Conservation (phyloP, 2,113 vertebrate genomes). For the Alectura lathami region DNA sequence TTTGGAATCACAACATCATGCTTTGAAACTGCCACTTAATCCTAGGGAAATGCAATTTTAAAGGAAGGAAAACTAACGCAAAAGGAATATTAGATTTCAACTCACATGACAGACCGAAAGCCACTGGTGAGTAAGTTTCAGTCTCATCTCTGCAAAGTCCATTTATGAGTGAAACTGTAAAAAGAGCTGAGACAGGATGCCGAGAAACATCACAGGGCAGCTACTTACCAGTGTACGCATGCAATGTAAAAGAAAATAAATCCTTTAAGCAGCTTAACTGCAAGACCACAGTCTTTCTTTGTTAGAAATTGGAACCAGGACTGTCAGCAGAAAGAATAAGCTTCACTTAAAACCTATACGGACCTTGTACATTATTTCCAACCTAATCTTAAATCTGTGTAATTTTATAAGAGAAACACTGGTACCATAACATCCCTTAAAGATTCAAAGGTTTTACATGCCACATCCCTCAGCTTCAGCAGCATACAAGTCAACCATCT, state of each 20-base stretch:
- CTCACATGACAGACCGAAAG: neutral
- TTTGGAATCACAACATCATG: neutral
- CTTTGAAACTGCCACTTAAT: neutral
- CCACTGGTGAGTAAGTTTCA: neutral
- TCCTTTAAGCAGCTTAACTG: rapidly evolving
- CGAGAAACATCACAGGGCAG: neutral
- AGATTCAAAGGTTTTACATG: neutral
- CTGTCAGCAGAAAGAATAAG: neutral
- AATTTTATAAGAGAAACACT: neutral
- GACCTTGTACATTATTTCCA: neutral
- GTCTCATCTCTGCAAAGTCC: neutral
- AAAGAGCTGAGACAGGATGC: neutral
- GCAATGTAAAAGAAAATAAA: neutral
- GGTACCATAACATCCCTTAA: neutral
- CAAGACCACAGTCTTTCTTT: neutral
- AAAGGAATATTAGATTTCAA: neutral
- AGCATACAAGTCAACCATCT: neutral
- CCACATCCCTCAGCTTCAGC: neutral
- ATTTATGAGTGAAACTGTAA: neutral
- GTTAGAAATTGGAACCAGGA: neutral
- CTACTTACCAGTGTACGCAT: rapidly evolving
- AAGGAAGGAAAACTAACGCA: neutral
- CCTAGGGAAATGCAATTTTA: neutral
- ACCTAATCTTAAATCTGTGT: neutral
- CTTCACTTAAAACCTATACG: neutral